These are phyloP conservation scores for Tamias sibiricus DNA, from an alignment of 2,113 vertebrate genomes.

Conservation along the genomic window DNA sequence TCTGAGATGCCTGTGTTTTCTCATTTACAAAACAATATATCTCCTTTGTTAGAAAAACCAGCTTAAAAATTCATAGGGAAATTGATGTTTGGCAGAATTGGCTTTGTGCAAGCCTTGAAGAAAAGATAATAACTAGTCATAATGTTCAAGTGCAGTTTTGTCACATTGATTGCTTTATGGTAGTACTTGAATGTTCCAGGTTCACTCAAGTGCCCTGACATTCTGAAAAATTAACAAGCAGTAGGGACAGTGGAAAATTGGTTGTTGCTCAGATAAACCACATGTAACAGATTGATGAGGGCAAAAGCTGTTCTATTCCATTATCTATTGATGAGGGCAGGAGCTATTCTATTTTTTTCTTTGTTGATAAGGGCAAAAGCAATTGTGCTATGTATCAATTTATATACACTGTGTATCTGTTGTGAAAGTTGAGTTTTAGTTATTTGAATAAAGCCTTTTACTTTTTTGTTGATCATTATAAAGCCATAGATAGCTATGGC, in stretches of 20 bases:
- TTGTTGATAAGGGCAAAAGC: background rate
- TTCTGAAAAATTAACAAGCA: conserved; percentile 33
- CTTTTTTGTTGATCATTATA: conserved; percentile 18
- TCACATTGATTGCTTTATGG: background rate
- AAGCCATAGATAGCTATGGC: background rate
- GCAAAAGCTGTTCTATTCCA: background rate
- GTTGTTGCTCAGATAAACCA: background rate
- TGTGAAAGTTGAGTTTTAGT: background rate
- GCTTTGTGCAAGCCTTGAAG: background rate
- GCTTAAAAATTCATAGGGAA: background rate
- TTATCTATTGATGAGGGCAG: background rate
- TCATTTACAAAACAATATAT: background rate
- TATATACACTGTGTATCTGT: background rate
- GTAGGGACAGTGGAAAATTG: background rate
- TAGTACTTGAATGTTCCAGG: background rate
- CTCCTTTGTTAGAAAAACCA: background rate
- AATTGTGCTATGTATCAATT: background rate
- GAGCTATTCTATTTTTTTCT: background rate
- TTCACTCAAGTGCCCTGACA: background rate
- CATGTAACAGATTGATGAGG: background rate
- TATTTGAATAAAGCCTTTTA: conserved; percentile 45
- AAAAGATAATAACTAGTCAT: background rate
- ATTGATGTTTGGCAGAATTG: background rate
- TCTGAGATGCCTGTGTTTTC: background rate
- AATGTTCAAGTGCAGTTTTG: background rate